These are phyloP conservation scores for Leptobrachium leishanense DNA, from an alignment of 2,113 vertebrate species.

Conservation along the genomic window DNA sequence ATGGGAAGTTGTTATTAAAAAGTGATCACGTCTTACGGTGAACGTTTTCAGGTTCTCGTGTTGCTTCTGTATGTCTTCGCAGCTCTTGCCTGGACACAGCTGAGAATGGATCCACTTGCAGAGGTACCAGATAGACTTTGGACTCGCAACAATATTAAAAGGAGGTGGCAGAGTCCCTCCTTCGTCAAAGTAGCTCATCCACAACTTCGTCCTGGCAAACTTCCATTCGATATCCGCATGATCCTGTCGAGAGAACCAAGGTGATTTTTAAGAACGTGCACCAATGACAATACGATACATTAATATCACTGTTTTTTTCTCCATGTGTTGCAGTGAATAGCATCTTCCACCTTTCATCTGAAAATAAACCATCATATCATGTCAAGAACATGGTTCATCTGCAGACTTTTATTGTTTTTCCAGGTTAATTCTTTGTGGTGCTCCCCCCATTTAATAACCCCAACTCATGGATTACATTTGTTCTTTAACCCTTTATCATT, in stretches of 20 bases:
- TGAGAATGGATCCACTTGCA: conserved; percentile 86
- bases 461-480: no score
- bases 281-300: no score
- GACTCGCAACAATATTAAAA: conserved; percentile 92
- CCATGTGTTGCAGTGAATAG: no score
- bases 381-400: no score
- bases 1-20: not conserved
- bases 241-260: conserved; percentile 67
- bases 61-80: conserved; percentile 76
- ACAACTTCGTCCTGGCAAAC: conserved; percentile 94
- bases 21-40: conserved; percentile 69
- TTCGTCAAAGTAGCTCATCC: conserved; percentile 98
- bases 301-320: no score
- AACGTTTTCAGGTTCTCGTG: conserved; percentile 88
- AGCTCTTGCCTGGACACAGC: conserved; percentile 73
- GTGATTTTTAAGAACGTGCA: no score
- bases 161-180: conserved; percentile 94
- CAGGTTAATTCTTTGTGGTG: no score
- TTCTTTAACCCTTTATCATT: no score
- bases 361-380: no score
- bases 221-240: conserved; percentile 98
- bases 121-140: conserved; percentile 91
- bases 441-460: no score
- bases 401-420: no score
- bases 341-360: no score